Evolutionary conservation across 1,140 invertebrate species (phyloP).

Genomic region (Macrocentrus cingulum): DNA sequence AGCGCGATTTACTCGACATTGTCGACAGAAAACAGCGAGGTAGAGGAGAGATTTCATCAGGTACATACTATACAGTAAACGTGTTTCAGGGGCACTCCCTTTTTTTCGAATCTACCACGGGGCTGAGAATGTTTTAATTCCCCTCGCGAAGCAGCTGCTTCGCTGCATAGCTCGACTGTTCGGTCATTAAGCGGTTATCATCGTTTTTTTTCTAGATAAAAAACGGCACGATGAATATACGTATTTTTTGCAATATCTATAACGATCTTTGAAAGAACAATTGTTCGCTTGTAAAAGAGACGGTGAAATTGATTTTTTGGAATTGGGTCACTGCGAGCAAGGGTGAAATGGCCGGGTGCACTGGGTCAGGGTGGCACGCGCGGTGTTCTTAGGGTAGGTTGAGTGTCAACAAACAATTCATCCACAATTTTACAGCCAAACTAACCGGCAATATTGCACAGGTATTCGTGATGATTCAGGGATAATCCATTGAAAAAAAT

Average conservation of each 20-base stretch:
- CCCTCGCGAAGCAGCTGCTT: conserved; percentile 40
- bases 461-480: no score
- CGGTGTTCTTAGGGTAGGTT: conserved; percentile 23
- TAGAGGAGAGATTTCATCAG: neutral
- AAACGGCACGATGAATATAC: conserved; percentile 6
- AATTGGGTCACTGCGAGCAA: conserved; percentile 6
- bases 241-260: conserved; percentile 13
- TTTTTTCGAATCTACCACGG: conserved; percentile 30
- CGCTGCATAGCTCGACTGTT: conserved; percentile 18
- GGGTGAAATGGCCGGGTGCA: conserved; percentile 17
- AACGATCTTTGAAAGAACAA: conserved; percentile 7
- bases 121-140: conserved; percentile 44
- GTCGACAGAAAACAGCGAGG: conserved; percentile 14
- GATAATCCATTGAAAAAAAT: neutral
- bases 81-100: conserved; percentile 46
- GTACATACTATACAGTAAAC: conserved; percentile 38
- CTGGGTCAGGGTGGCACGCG: conserved; percentile 29
- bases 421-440: no score
- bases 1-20: neutral
- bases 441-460: conserved; percentile 3
- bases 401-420: conserved; percentile 8
- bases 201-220: neutral
- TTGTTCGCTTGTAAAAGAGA: no score
- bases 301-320: neutral
- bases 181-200: neutral